These are phyloP conservation scores for Gadopsis marmoratus DNA, from an alignment of 2,797 vertebrate genomes.

Conservation along the genomic window DNA sequence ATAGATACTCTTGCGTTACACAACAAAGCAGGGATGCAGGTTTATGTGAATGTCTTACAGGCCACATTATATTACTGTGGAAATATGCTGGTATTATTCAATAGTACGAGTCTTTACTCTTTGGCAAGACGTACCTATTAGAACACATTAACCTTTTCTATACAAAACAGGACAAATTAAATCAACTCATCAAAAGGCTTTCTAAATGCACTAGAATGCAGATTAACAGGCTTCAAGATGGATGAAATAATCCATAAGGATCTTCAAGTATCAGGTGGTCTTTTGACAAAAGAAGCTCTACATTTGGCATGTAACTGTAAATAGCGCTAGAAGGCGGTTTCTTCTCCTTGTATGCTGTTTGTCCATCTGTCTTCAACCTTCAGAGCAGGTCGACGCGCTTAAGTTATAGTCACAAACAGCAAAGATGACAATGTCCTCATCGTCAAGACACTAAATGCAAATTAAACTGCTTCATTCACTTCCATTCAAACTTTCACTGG, in stretches of 20 bases:
- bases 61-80: slow-evolving; percentile 66
- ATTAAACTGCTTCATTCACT: slow-evolving; percentile 31
- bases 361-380: slow-evolving; percentile 42
- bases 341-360: slow-evolving; percentile 44
- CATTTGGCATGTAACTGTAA: slow-evolving; percentile 73
- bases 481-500: slow-evolving; percentile 28
- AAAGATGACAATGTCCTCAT: slow-evolving; percentile 26
- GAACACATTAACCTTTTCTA: slow-evolving; percentile 83
- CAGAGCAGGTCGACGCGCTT: slow-evolving; percentile 16
- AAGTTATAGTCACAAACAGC: slow-evolving; percentile 21
- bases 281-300: slow-evolving; percentile 73
- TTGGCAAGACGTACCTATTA: slow-evolving; percentile 92
- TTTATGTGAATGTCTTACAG: slow-evolving; percentile 63
- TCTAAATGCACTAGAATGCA: slow-evolving; percentile 84
- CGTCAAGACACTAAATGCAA: slow-evolving; percentile 36
- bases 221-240: slow-evolving; percentile 79
- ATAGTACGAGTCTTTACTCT: slow-evolving; percentile 89
- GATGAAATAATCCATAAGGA: slow-evolving; percentile 73
- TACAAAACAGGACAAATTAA: slow-evolving; percentile 68
- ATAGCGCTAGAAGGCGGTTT: slow-evolving; percentile 70
- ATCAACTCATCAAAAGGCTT: slow-evolving; percentile 50
- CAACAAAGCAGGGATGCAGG: slow-evolving; percentile 60
- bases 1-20: slow-evolving; percentile 59
- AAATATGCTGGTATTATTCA: slow-evolving; percentile 89
- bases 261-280: slow-evolving; percentile 82